phyloP scores from a whole-genome alignment of 2,797 vertebrate species.

The Cottoperca gobio region DNA sequence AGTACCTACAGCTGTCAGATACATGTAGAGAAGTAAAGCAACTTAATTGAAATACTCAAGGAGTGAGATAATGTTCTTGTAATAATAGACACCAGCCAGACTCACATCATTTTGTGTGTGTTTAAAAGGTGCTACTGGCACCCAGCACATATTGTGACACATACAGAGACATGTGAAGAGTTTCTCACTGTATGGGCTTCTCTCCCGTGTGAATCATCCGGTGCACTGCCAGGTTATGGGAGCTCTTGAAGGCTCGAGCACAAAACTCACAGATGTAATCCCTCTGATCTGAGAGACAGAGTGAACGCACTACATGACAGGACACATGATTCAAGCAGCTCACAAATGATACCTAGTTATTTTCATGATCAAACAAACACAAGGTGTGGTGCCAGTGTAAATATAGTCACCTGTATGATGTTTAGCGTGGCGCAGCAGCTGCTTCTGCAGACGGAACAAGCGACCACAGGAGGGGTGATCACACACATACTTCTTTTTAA shows the following conservation, averaged over 20 bases:
- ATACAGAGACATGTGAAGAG: no score
- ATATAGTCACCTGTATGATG: conserved; percentile 91
- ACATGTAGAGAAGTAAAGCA: not conserved
- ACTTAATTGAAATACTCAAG: not conserved
- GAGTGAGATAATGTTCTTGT: not conserved
- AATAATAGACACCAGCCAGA: not conserved
- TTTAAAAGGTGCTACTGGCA: no score
- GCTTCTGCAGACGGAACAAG: conserved; percentile 95
- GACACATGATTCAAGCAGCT: not conserved
- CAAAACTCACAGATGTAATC: conserved; percentile 97
- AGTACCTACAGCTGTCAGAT: not conserved
- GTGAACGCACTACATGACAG: not conserved
- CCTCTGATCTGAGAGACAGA: conserved; percentile 88
- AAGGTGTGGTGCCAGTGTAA: not conserved
- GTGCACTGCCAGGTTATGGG: conserved; percentile 94
- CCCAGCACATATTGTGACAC: not conserved
- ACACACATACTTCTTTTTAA: conserved; percentile 96
- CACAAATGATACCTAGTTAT: not conserved
- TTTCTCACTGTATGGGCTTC: conserved; percentile 94
- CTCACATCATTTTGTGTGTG: not conserved
- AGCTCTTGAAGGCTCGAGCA: conserved; percentile 94
- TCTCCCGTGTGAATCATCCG: conserved; percentile 97
- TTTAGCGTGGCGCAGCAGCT: conserved; percentile 94
- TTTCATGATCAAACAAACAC: not conserved
- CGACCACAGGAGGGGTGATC: conserved; percentile 95